Percentiles rank a stretch among this genome's conserved stretches.
phyloP scores from a whole-genome alignment of 1,140 invertebrate genomes.

The Brachionus paranguensis region DNA sequence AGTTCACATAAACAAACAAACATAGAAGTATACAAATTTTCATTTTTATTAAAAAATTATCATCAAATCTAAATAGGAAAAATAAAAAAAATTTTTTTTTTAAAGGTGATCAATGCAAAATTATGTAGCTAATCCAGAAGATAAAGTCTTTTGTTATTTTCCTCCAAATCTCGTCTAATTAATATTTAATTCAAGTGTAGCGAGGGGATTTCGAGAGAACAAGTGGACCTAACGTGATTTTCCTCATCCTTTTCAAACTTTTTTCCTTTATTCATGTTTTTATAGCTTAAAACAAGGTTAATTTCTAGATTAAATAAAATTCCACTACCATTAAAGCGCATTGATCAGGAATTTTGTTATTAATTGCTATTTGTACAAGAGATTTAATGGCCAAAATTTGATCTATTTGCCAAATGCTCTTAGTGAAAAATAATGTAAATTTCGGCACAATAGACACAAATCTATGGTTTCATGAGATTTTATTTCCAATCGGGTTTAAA shows the following conservation, averaged over 20 bases:
- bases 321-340: not conserved
- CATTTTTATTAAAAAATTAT: not conserved
- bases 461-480: not conserved
- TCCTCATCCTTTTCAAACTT: not conserved
- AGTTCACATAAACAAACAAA: not conserved
- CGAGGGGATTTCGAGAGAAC: not conserved
- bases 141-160: not conserved
- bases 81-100: not conserved
- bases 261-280: not conserved
- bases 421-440: not conserved
- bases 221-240: constrained; percentile 8
- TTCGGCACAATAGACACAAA: not conserved
- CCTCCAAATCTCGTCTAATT: not conserved
- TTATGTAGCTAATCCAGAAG: not conserved
- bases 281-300: constrained; percentile 24
- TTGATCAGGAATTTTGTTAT: constrained; percentile 7
- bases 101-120: not conserved
- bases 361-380: not conserved
- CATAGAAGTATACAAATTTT: not conserved
- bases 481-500: not conserved
- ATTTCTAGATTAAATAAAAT: constrained; percentile 10
- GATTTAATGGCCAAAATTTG: not conserved
- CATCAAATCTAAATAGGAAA: not conserved
- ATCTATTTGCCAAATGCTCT: not conserved
- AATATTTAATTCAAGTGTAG: not conserved